phyloP scores from a whole-genome alignment of 1,140 invertebrate species.

The Cyrtorhinus lividipennis region DNA sequence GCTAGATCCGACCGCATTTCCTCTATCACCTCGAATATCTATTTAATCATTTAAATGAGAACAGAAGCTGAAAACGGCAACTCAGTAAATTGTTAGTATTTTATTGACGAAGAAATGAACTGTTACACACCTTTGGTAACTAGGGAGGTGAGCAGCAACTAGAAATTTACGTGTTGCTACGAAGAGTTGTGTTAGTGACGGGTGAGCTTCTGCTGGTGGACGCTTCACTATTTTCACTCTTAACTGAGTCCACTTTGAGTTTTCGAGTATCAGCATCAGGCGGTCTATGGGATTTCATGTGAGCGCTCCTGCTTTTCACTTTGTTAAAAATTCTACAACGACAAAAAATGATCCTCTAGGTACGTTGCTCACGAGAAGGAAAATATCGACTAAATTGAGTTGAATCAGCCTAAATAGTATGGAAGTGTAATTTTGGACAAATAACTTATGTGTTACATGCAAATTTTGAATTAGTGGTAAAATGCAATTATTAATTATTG shows the following conservation, averaged over 20 bases:
- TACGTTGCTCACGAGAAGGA: too few relatives aligned
- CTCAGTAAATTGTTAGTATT: too few relatives aligned
- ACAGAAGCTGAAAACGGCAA: too few relatives aligned
- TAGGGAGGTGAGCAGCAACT: background rate
- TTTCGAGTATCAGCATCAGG: slow-evolving; percentile 46
- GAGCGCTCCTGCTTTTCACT: slow-evolving; percentile 93
- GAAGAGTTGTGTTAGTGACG: background rate
- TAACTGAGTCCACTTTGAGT: slow-evolving; percentile 26
- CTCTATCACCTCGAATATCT: too few relatives aligned
- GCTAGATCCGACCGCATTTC: too few relatives aligned
- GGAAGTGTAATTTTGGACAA: too few relatives aligned
- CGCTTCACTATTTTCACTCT: slow-evolving; percentile 21
- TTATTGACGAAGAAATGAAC: background rate
- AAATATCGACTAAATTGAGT: too few relatives aligned
- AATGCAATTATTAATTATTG: too few relatives aligned
- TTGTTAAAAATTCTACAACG: slow-evolving; percentile 86
- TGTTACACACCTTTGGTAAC: background rate
- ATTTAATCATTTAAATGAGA: too few relatives aligned
- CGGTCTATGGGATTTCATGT: slow-evolving; percentile 93
- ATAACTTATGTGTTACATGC: too few relatives aligned
- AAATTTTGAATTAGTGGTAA: too few relatives aligned
- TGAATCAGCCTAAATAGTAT: too few relatives aligned
- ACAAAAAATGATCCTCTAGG: slow-evolving; percentile 25
- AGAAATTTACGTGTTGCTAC: background rate
- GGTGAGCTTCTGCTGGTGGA: background rate